Percentiles rank a stretch among this genome's conserved stretches.
phyloP scores from a whole-genome alignment of 2,113 vertebrate species.

The Gavia stellata region DNA sequence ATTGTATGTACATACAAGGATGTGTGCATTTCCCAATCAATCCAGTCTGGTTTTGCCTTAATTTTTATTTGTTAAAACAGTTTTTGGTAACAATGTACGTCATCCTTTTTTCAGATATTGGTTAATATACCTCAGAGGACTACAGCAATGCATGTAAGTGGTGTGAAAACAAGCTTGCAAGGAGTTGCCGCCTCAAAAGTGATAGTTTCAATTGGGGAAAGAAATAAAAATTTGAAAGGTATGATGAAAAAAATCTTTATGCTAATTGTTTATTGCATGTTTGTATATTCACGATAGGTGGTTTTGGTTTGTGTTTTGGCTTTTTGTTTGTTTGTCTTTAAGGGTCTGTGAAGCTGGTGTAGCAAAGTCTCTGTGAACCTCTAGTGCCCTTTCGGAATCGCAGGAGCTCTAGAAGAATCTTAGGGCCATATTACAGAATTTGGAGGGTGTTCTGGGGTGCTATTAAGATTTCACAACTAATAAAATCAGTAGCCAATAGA shows the following conservation, averaged over 20 bases:
- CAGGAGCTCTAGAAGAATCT: neutral
- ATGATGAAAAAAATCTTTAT: neutral
- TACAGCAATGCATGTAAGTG: slow-evolving; percentile 28
- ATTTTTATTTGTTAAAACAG: neutral
- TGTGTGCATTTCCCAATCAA: neutral
- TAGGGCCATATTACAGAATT: neutral
- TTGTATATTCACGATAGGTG: neutral
- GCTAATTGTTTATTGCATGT: neutral
- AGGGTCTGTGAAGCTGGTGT: neutral
- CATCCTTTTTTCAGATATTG: slow-evolving; percentile 67
- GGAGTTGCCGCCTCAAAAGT: slow-evolving; percentile 75
- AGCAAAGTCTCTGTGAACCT: neutral
- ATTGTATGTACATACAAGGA: neutral
- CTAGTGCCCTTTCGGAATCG: neutral
- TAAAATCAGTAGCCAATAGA: neutral
- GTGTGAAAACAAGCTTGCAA: slow-evolving; percentile 60
- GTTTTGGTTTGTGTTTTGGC: neutral
- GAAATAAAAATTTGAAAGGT: slow-evolving; percentile 87
- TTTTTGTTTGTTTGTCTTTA: neutral
- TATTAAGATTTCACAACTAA: neutral
- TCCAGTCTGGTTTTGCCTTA: neutral
- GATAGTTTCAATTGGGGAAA: slow-evolving; percentile 75
- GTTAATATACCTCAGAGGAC: slow-evolving; percentile 73
- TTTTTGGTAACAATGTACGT: neutral
- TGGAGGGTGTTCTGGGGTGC: neutral